Evolutionary conservation across 2,797 vertebrate species (phyloP).

Genomic region (Pangasius sanitwongsei): DNA sequence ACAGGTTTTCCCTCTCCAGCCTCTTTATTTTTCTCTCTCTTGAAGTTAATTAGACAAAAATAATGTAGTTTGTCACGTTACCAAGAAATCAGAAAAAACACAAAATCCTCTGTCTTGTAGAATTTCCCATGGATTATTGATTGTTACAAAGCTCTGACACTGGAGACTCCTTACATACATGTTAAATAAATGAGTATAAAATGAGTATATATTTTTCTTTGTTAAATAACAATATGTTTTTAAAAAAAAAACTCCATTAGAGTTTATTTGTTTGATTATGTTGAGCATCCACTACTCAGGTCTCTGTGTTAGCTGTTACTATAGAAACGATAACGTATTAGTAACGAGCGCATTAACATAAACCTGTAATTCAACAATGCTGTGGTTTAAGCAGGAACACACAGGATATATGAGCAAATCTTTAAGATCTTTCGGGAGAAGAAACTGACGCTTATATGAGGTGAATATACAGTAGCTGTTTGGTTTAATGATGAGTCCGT

Average conservation of each 20-base stretch:
- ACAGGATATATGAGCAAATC: neutral
- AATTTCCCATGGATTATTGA: neutral
- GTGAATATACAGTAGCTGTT: too few species aligned
- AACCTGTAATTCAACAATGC: neutral
- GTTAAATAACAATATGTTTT: too few species aligned
- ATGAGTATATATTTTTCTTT: neutral
- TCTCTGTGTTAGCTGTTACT: neutral
- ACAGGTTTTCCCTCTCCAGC: neutral
- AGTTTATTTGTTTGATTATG: neutral
- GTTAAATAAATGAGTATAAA: neutral
- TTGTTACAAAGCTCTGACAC: neutral
- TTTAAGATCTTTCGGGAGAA: neutral
- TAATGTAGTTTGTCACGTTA: neutral
- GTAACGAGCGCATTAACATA: neutral
- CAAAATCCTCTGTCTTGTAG: neutral
- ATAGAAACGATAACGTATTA: neutral
- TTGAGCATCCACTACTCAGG: too few species aligned
- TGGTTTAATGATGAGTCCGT: slow-evolving; percentile 19
- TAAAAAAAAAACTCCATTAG: neutral
- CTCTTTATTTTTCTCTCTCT: neutral
- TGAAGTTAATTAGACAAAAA: neutral
- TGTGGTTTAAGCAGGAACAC: neutral
- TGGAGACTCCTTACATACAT: neutral
- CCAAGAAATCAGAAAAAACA: neutral
- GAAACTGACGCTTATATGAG: neutral